Evolutionary conservation across 2,797 vertebrate genomes (phyloP), one percentile per base, ranked within the genome.

Genomic region (Myiotriccus ornatus): DNA sequence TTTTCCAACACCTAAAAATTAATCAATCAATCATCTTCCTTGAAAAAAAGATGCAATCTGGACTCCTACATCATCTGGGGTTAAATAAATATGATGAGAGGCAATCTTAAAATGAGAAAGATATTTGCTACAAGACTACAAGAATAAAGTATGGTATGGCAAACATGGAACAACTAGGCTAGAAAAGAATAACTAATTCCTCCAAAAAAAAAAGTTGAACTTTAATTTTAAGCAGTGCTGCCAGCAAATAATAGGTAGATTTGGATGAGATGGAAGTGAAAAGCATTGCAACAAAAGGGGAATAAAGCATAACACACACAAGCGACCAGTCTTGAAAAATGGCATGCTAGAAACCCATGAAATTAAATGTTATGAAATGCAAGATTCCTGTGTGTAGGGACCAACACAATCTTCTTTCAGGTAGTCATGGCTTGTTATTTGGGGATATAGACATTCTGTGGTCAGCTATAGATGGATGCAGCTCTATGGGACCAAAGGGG

Each of bases 151-250:
- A 44, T 6, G 9, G 27, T 50, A 39, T 20, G 60, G 19, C 44
- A 84, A 86, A 81, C 12, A 47, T 0, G 49, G 25, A 93, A 39
- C 25, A 70, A 56, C 0, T 20, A 6, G 21, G 39, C 44, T 28
- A 69, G 34, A 56, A 71, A 90, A 87, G 3, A 84, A 46, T 24
- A 49, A 56, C 17, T 18, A 67, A 9, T 41, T 85, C 24, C 32
- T 77, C 28, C 28, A 1, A 77, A 87, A 89, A 64, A 19, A n/a
- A 1, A 18, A 0, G 21, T 0, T 1, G 0, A 65, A 32, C 6
- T 27, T 35, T 28, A 14, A 47, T 64, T 67, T 20, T 7, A 18
- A 74, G 55, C 19, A 57, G 37, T 14, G 8, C 24, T 87, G 22
- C 15, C 55, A 87, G 47, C 65, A 79, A 74, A 74, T 4, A 63